phyloP scores from a whole-genome alignment of 2,797 vertebrate species.

The Lutjanus campechanus region DNA sequence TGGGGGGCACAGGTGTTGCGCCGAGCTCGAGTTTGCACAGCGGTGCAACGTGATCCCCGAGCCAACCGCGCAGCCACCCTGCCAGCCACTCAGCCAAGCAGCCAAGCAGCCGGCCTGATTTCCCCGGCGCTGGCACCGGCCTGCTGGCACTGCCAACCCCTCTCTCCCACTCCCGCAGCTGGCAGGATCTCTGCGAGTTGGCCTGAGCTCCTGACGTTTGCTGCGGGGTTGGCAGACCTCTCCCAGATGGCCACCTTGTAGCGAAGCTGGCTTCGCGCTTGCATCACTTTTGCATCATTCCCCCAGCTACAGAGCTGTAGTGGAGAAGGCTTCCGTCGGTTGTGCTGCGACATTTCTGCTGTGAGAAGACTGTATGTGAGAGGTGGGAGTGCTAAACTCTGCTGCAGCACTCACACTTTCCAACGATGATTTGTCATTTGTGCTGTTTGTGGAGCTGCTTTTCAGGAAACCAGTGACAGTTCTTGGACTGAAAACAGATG shows the following conservation, averaged over 20 bases:
- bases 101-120: constrained; percentile 67
- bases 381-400: constrained; percentile 48
- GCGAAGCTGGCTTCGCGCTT: constrained; percentile 60
- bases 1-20: constrained; percentile 67
- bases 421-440: constrained; percentile 15
- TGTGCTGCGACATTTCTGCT: constrained; percentile 37
- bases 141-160: constrained; percentile 50
- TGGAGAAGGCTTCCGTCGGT: constrained; percentile 26
- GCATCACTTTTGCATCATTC: constrained; percentile 66
- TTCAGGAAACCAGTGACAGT: constrained; percentile 25
- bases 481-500: constrained; percentile 23
- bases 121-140: constrained; percentile 60
- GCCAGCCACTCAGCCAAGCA: constrained; percentile 57
- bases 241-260: constrained; percentile 71
- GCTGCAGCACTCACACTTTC: constrained; percentile 42
- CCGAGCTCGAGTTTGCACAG: constrained; percentile 70
- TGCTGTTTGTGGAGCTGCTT: constrained; percentile 35
- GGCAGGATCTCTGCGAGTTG: constrained; percentile 61
- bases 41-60: constrained; percentile 65
- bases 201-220: constrained; percentile 62
- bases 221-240: constrained; percentile 66
- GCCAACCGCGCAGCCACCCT: constrained; percentile 58
- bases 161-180: constrained; percentile 60
- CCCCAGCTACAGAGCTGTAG: constrained; percentile 25
- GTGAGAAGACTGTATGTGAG: constrained; percentile 38